Evolutionary conservation across 2,888 invertebrate genomes (phyloP), one percentile per base, ranked within the genome.

Genomic region (Euplagia quadripunctaria): DNA sequence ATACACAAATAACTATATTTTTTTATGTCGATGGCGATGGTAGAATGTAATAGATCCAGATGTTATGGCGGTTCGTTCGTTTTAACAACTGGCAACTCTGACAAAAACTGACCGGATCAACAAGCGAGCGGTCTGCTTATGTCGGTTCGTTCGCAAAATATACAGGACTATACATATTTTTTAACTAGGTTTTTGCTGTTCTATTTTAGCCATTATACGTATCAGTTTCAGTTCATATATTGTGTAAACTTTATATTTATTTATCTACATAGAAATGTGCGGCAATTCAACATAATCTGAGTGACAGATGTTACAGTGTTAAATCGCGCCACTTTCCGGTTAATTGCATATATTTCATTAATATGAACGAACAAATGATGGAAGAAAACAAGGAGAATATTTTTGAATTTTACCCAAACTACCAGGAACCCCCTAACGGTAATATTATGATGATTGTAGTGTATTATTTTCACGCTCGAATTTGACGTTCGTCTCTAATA

Each of bases 241-340:
- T 79, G 76, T 80, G 70, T 75, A 74, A 73, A 61, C 72, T 68
- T 71, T 74, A 42, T 79, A 76, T 71, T 75, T 69, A 67, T 72
- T 70, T 79, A 77, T 76, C 75, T 80, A 78, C 76, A 74, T 82
- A 85, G 87, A 91, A 89, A 92, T 93, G 90, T 80, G 80, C 76
- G 80, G 83, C 86, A 82, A 82, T 87, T 87, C 83, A 82, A 80
- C 79, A 74, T 85, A 84, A 84, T 86, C 77, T 74, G 78, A 90
- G 91, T 94, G 93, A 92, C 95, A 93, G 91, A 93, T 94, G 93
- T 90, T 91, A 87, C 86, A 84, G 89, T 90, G 89, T 76, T 90
- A 91, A 89, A 90, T 87, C 91, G 91, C 93, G 92, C 92, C 90
- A 92, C 89, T 88, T 94, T 92, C 88, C 81, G 78, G 81, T 82